A percentile compares a stretch with the other conserved stretches of the same genome.
Conservation (phyloP, 2,888 invertebrate species). For the Drosophila histrio region DNA sequence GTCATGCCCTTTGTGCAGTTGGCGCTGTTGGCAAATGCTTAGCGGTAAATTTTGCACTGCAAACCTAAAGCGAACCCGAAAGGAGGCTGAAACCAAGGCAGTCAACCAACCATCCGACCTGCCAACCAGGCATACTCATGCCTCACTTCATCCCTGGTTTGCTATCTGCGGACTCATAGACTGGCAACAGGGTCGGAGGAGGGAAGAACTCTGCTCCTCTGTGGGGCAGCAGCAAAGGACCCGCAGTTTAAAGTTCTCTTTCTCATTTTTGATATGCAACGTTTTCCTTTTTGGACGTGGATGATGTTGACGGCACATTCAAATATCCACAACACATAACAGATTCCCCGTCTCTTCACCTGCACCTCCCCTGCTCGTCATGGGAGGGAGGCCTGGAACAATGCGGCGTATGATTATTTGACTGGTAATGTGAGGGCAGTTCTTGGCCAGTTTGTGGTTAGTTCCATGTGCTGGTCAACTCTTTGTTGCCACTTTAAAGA, state of each 20-base stretch:
- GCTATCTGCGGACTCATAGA: slow-evolving; percentile 18
- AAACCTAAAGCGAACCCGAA: slow-evolving; percentile 30
- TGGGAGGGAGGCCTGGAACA: slow-evolving; percentile 38
- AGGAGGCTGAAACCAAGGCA: slow-evolving; percentile 4
- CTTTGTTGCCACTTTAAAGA: slow-evolving; percentile 37
- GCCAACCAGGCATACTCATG: slow-evolving; percentile 13
- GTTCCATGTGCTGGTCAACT: slow-evolving; percentile 22
- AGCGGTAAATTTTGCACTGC: slow-evolving; percentile 59
- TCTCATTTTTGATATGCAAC: slow-evolving; percentile 50
- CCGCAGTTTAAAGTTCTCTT: slow-evolving; percentile 46
- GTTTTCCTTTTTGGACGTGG: slow-evolving; percentile 35
- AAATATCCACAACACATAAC: slow-evolving; percentile 50
- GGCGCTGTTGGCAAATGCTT: slow-evolving; percentile 51
- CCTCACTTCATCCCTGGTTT: slow-evolving; percentile 27
- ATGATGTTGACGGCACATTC: slow-evolving; percentile 49
- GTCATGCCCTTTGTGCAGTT: slow-evolving; percentile 50
- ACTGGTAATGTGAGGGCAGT: slow-evolving; percentile 52
- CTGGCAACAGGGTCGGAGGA: neutral
- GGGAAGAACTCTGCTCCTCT: slow-evolving; percentile 4
- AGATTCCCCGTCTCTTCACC: slow-evolving; percentile 12
- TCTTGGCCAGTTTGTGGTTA: slow-evolving; percentile 46
- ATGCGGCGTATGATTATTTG: slow-evolving; percentile 77
- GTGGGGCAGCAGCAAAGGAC: slow-evolving; percentile 25
- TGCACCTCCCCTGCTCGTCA: neutral
- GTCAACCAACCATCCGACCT: slow-evolving; percentile 16